These are phyloP conservation scores for Drosophila arawakana DNA, from an alignment of 1,140 invertebrate genomes.

Conservation along the genomic window DNA sequence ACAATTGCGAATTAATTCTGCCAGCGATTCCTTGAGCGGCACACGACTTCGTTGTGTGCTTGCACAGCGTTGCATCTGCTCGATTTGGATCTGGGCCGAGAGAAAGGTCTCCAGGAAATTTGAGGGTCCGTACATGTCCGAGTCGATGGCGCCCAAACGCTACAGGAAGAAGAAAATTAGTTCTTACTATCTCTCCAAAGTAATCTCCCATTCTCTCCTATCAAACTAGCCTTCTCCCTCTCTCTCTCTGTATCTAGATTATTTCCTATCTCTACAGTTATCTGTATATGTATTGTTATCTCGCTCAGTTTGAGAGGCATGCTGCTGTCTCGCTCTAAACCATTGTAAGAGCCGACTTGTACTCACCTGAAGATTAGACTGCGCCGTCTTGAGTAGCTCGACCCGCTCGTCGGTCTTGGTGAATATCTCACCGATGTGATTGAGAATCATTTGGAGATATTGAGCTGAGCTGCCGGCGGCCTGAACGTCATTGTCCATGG, in stretches of 20 bases:
- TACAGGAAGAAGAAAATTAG: slow-evolving; percentile 21
- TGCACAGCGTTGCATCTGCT: slow-evolving; percentile 79
- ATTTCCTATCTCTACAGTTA: too few species aligned
- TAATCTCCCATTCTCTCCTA: too few species aligned
- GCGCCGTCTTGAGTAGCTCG: slow-evolving; percentile 89
- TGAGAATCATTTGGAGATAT: slow-evolving; percentile 90
- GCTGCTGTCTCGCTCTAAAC: not conserved
- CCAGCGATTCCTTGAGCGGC: slow-evolving; percentile 83
- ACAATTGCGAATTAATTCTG: slow-evolving; percentile 88
- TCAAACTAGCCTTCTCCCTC: too few species aligned
- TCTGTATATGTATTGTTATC: not conserved
- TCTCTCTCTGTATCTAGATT: too few species aligned
- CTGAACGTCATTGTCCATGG: slow-evolving; percentile 57
- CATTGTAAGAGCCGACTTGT: too few species aligned
- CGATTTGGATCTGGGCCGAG: slow-evolving; percentile 87
- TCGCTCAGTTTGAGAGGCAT: not conserved
- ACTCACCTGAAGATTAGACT: slow-evolving; percentile 87
- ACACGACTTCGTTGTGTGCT: slow-evolving; percentile 70
- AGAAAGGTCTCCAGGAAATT: slow-evolving; percentile 94
- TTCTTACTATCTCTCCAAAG: too few species aligned
- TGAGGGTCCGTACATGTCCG: slow-evolving; percentile 91
- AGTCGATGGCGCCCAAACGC: slow-evolving; percentile 93
- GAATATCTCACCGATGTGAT: slow-evolving; percentile 88
- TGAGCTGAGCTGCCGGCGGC: slow-evolving; percentile 84
- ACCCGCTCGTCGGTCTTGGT: slow-evolving; percentile 84